A percentile compares a stretch with the other conserved stretches of the same genome.
These are phyloP conservation scores for Sisor rabdophorus DNA, from an alignment of 2,113 vertebrate genomes.

Conservation along the genomic window DNA sequence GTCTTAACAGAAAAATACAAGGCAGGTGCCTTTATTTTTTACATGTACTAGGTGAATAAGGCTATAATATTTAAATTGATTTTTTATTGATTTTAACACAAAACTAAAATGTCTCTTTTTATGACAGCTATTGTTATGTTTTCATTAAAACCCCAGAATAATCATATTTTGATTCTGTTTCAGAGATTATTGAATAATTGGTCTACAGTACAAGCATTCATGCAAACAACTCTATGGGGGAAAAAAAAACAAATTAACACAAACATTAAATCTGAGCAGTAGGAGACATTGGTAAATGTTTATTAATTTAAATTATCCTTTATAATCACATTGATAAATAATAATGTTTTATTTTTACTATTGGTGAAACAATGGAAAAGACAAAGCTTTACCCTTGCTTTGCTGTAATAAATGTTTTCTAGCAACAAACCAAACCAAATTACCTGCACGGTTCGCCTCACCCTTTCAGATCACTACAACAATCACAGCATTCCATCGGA, in stretches of 20 bases:
- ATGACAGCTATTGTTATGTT: neutral
- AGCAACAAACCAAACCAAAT: conserved; percentile 55
- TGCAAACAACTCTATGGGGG: conserved; percentile 13
- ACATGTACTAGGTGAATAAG: too few species aligned
- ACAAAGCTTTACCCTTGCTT: conserved; percentile 46
- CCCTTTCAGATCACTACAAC: conserved; percentile 44
- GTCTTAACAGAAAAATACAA: conserved; percentile 18
- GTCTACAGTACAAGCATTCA: neutral
- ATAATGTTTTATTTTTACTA: conserved; percentile 48
- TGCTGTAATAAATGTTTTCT: conserved; percentile 53
- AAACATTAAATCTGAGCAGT: neutral
- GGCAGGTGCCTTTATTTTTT: conserved; percentile 4
- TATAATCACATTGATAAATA: conserved; percentile 29
- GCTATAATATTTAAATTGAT: too few species aligned
- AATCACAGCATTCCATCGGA: conserved; percentile 45
- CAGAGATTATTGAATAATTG: neutral
- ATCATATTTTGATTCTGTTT: neutral
- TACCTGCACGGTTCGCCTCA: conserved; percentile 58
- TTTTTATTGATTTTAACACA: neutral
- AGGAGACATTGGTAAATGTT: neutral
- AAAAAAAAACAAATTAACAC: neutral
- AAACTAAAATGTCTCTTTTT: neutral
- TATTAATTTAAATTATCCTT: neutral
- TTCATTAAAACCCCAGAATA: neutral
- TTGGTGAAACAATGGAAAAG: conserved; percentile 32